Percentiles rank a stretch among this genome's conserved stretches.
Conservation (phyloP, 35 echinoderm and acorn worm species). For the Lytechinus pictus region DNA sequence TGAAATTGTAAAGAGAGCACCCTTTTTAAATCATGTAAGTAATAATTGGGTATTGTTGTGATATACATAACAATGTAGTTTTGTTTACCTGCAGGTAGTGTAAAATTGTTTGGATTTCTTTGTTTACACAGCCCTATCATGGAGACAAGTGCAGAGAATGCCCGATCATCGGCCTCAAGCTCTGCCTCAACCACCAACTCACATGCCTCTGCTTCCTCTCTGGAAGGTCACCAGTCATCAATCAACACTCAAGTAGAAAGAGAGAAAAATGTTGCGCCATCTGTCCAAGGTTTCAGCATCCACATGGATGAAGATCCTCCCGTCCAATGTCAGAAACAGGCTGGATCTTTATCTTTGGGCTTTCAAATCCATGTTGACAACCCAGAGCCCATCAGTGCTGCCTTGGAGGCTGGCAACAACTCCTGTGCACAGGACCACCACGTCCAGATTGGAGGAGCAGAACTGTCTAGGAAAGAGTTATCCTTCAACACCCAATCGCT, state of each 20-base stretch:
- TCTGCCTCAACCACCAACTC: constrained; percentile 53
- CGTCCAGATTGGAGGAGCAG: not conserved
- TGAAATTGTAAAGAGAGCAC: too few species aligned
- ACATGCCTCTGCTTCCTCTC: constrained; percentile 18
- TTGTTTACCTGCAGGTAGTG: too few species aligned
- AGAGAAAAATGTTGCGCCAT: not conserved
- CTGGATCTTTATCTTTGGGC: not conserved
- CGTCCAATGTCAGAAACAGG: not conserved
- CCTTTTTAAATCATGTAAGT: too few species aligned
- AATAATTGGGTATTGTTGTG: too few species aligned
- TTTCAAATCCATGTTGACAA: not conserved
- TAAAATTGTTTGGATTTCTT: not conserved
- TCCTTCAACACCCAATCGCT: not conserved
- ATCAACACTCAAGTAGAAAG: not conserved
- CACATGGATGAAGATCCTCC: not conserved
- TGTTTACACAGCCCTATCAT: constrained; percentile 77
- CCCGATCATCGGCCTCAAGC: constrained; percentile 69
- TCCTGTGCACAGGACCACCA: not conserved
- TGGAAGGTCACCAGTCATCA: constrained; percentile 21
- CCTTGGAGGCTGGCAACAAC: not conserved
- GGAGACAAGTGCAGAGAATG: constrained; percentile 78
- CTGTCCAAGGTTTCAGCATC: not conserved
- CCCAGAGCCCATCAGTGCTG: not conserved
- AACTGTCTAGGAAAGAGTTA: not conserved
- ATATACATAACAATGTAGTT: too few species aligned